Conservation (phyloP, 2,797 vertebrate species). For the Channallabes apus region DNA sequence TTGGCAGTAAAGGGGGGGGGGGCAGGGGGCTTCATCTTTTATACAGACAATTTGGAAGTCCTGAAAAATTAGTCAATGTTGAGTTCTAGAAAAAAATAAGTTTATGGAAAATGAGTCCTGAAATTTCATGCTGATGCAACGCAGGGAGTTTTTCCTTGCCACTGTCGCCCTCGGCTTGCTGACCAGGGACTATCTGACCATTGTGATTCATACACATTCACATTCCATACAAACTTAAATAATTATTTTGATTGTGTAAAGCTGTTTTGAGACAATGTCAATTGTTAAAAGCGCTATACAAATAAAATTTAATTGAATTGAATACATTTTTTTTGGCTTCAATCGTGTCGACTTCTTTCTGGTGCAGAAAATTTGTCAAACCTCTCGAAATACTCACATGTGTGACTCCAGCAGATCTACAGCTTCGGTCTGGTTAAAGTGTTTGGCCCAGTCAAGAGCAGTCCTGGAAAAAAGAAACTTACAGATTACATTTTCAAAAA, state of each 20-base stretch:
- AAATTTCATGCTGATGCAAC: neutral
- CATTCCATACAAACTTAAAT: too few species aligned
- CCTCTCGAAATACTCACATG: slow-evolving; percentile 71
- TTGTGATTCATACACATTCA: too few species aligned
- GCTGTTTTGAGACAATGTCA: too few species aligned
- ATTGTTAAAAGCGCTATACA: too few species aligned
- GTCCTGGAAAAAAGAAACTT: slow-evolving; percentile 72
- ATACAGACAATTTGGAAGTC: neutral
- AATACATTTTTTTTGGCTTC: too few species aligned
- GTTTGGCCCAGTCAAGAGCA: slow-evolving; percentile 89
- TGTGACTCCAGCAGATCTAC: slow-evolving; percentile 87
- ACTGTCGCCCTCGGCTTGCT: too few species aligned
- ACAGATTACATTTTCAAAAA: too few species aligned
- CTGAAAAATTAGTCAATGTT: neutral
- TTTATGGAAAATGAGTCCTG: neutral
- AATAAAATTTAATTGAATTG: too few species aligned
- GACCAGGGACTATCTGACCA: too few species aligned
- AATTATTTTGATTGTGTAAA: too few species aligned
- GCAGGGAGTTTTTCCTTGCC: too few species aligned
- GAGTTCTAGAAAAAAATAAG: neutral
- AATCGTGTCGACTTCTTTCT: neutral
- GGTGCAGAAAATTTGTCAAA: neutral
- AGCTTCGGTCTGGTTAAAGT: slow-evolving; percentile 84
- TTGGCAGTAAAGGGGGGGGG: neutral
- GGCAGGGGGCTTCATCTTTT: neutral